Evolutionary conservation across 2,113 vertebrate genomes (phyloP).

Genomic region (Anoura caudifer): DNA sequence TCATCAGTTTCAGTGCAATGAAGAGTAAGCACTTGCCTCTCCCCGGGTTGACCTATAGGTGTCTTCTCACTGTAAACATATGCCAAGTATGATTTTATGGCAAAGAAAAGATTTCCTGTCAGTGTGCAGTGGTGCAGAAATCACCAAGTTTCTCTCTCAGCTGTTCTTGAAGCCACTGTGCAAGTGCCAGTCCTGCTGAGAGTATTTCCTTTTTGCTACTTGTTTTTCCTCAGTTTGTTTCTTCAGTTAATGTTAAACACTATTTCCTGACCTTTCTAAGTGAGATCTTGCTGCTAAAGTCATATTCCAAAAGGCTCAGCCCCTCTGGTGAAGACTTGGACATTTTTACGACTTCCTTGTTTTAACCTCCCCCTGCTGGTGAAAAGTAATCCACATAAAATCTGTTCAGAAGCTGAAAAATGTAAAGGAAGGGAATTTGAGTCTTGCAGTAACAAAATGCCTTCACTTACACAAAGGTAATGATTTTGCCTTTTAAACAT

Average conservation of each 20-base stretch:
- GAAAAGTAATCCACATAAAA: neutral
- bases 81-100: neutral
- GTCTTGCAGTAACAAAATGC: neutral
- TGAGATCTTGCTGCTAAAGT: neutral
- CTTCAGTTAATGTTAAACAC: neutral
- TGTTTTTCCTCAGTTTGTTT: neutral
- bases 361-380: constrained; percentile 48
- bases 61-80: constrained; percentile 6
- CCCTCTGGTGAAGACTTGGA: constrained; percentile 4
- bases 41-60: neutral
- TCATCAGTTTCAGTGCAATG: neutral
- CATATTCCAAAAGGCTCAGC: neutral
- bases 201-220: constrained; percentile 17
- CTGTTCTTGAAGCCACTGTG: neutral
- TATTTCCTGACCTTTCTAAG: constrained; percentile 23
- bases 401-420: neutral
- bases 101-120: neutral
- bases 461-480: constrained; percentile 13
- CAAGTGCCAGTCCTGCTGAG: neutral
- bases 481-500: constrained; percentile 15
- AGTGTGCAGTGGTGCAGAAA: neutral
- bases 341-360: neutral
- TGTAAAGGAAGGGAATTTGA: neutral
- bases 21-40: neutral
- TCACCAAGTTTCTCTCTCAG: neutral